Conservation (phyloP, 2,797 vertebrate species). For the Artibeus jamaicensis region DNA sequence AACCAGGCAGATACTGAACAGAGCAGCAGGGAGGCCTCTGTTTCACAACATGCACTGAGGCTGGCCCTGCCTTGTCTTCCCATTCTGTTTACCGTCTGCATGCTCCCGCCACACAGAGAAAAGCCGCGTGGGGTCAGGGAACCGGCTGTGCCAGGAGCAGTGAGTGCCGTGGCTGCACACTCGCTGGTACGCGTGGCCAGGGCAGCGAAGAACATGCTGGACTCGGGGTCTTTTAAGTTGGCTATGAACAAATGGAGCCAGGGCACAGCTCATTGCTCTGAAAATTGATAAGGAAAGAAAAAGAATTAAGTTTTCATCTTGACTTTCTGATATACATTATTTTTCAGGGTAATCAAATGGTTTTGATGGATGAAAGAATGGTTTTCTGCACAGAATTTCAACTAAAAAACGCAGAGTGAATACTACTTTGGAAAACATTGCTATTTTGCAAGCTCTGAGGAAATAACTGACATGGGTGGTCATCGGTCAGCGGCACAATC, state of each 20-base stretch:
- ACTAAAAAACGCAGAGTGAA: not conserved
- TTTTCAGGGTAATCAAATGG: constrained; percentile 11
- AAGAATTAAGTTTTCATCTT: not conserved
- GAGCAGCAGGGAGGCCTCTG: not conserved
- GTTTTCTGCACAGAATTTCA: not conserved
- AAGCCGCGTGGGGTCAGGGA: not conserved
- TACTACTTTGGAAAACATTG: not conserved
- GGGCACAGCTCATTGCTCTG: not conserved
- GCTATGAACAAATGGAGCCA: not conserved
- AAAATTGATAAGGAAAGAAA: constrained; percentile 18
- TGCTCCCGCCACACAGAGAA: not conserved
- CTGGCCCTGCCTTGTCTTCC: not conserved
- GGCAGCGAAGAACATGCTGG: not conserved
- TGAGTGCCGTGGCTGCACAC: not conserved
- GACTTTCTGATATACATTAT: not conserved
- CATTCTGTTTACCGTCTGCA: not conserved
- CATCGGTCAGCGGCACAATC: not conserved
- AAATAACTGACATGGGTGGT: not conserved
- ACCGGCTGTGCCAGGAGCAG: not conserved
- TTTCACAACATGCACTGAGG: not conserved
- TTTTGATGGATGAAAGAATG: not conserved
- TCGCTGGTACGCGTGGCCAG: not conserved
- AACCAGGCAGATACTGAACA: not conserved
- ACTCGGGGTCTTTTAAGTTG: not conserved
- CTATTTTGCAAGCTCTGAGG: not conserved